Conservation (phyloP, 2,113 vertebrate genomes). For the Tachuris rubrigastra region DNA sequence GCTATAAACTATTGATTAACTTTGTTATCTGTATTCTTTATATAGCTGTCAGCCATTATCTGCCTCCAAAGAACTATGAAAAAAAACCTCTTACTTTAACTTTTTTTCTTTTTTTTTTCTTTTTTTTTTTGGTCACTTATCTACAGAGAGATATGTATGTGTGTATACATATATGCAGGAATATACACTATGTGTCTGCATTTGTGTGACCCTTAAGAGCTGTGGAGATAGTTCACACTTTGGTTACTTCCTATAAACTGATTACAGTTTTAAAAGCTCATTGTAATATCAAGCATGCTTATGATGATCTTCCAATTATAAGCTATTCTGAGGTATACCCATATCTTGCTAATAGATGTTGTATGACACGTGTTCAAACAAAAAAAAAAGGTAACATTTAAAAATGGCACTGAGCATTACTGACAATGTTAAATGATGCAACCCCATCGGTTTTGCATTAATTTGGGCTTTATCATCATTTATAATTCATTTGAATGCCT, state of each 20-base stretch:
- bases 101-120: neutral
- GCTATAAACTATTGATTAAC: neutral
- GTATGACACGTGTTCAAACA: neutral
- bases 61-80: neutral
- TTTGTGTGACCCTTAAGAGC: neutral
- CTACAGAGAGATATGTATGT: neutral
- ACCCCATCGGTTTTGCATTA: conserved; percentile 37
- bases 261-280: neutral
- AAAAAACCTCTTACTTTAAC: neutral
- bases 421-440: conserved; percentile 2
- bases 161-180: fast-evolving
- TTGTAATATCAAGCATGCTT: neutral
- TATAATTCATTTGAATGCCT: conserved; percentile 68
- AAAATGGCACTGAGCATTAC: neutral
- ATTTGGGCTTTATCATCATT: conserved; percentile 60
- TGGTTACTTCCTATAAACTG: neutral
- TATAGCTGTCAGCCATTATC: neutral
- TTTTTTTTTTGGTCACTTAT: neutral
- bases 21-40: neutral
- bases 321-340: neutral
- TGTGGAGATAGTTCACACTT: neutral
- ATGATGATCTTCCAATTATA: neutral
- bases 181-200: neutral
- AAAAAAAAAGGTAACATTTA: neutral
- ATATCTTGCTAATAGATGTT: neutral